Evolutionary conservation across 2,797 vertebrate species (phyloP), one percentile per base, ranked within the genome.

Genomic region (Phaenicophaeus curvirostris): DNA sequence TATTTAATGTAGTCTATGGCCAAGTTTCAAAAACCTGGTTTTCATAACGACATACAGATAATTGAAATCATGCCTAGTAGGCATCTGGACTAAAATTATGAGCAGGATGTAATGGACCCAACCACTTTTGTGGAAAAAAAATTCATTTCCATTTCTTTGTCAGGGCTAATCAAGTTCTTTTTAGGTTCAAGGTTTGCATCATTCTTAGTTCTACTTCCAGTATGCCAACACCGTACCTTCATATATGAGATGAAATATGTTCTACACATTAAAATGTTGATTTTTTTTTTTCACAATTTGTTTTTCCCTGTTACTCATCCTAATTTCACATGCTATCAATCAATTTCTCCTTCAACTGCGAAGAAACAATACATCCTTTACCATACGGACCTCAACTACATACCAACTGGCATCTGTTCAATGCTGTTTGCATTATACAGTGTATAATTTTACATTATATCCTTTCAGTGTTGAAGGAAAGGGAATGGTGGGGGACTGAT

Each of bases 391-490:
- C 71, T 69, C 91, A 76, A 53, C 54, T 91, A 21, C 62, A 27
- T 94, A 25, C 42, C 73, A 86, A 67, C 83, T 91, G 92, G 74
- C 85, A 87, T 95, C 31, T 72, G 21, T 88, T 94, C 83, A 90
- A 88, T 91, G 69, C 62, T 3, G 15, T 84, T 93, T 88, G 39
- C 69, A 72, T 88, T 94, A 72, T 68, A 37, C 42, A 79, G 25
- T 86, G 90, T 95, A 76, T 90, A 91, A 88, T 95, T 94, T 96
- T 90, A 78, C 83, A 75, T 93, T 93, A 59, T 86, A 53, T 84
- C 37, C 80, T 86, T 39, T 95, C 62, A 84, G 62, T 68, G 76
- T 46, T 84, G 72, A 89, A 66, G 12, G 8, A 92, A 87, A 39
- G 21, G 39, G 91, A 87, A 83, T 51, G 54, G 68, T 25, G 54